Percentiles rank a stretch among this genome's conserved stretches.
Evolutionary conservation across 2,113 vertebrate genomes (phyloP).

Genomic region (Alouatta palliata): DNA sequence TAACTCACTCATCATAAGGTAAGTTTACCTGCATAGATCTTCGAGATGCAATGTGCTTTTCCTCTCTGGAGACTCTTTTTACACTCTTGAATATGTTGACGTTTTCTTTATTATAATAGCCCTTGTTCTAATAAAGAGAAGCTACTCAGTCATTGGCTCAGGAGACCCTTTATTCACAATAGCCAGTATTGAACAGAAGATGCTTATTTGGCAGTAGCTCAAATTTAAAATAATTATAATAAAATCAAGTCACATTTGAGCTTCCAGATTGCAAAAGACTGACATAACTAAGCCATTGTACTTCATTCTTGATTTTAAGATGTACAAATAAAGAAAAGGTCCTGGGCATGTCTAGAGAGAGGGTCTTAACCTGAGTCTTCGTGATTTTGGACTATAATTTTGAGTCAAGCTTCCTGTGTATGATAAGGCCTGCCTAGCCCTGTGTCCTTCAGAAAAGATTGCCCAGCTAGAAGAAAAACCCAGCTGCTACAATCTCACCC

Average conservation of each 20-base stretch:
- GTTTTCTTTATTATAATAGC: neutral
- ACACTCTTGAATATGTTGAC: neutral
- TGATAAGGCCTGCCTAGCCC: too few species aligned
- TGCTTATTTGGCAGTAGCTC: neutral
- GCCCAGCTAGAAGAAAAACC: neutral
- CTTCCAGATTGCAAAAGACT: neutral
- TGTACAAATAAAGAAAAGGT: neutral
- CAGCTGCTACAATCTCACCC: neutral
- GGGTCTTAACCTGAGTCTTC: neutral
- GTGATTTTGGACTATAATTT: neutral
- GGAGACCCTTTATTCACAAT: neutral
- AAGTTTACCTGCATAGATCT: neutral
- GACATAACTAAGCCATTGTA: neutral
- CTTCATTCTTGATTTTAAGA: neutral
- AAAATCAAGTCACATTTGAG: neutral
- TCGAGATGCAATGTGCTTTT: neutral
- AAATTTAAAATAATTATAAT: conserved; percentile 10
- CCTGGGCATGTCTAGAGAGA: neutral
- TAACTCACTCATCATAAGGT: neutral
- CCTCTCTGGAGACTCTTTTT: neutral
- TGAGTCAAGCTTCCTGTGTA: neutral
- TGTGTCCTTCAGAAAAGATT: neutral
- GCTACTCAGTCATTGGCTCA: neutral
- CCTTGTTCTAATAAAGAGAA: conserved; percentile 28
- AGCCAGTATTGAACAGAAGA: neutral